Conservation (phyloP, 2,888 invertebrate species). For the Cantharis nigra region DNA sequence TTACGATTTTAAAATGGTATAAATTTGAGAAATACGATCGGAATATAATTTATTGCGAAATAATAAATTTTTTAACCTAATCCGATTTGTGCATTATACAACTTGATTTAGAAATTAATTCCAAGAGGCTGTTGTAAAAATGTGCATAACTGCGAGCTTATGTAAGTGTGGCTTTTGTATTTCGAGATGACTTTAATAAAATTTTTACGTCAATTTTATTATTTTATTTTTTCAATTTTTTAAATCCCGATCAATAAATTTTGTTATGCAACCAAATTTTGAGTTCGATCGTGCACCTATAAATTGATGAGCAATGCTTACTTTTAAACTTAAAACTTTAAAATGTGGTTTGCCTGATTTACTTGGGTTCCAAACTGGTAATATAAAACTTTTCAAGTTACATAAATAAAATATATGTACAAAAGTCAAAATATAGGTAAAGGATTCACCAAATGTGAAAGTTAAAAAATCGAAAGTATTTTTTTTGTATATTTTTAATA, state of each 20-base stretch:
- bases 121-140: not conserved
- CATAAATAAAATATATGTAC: not conserved
- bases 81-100: not conserved
- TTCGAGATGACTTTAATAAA: not conserved
- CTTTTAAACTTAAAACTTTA: not conserved
- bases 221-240: not conserved
- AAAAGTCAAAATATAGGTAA: constrained; percentile 7
- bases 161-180: not conserved
- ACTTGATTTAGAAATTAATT: not conserved
- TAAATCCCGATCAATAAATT: not conserved
- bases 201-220: not conserved
- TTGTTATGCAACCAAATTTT: not conserved
- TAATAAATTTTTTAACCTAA: not conserved
- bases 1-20: not conserved
- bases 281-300: not conserved
- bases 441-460: constrained; percentile 15
- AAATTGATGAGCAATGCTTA: not conserved
- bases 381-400: not conserved
- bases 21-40: not conserved
- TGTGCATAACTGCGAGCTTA: not conserved
- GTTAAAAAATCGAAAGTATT: constrained; percentile 17
- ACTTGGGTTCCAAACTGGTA: not conserved
- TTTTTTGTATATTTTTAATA: not conserved
- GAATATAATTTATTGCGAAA: not conserved
- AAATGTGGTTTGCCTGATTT: not conserved